phyloP scores from a whole-genome alignment of 2,113 vertebrate genomes.

The Turnix velox region DNA sequence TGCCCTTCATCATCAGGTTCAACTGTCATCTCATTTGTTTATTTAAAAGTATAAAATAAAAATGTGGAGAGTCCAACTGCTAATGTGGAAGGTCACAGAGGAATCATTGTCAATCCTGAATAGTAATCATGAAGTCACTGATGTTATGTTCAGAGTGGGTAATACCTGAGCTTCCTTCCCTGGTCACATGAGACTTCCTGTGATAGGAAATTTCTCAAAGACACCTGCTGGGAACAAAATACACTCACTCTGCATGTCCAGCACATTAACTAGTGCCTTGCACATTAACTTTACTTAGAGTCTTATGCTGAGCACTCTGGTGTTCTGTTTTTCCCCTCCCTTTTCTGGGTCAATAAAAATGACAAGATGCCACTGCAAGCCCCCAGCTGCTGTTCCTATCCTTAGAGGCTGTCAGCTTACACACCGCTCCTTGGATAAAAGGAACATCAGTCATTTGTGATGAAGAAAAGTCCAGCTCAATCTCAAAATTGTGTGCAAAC shows the following conservation, averaged over 20 bases:
- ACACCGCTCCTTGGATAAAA: not conserved
- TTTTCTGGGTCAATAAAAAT: not conserved
- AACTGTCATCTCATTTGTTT: not conserved
- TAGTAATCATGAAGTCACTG: not conserved
- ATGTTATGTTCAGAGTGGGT: not conserved
- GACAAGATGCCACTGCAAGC: not conserved
- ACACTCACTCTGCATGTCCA: not conserved
- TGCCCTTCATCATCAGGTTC: not conserved
- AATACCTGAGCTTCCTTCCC: not conserved
- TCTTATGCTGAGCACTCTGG: not conserved
- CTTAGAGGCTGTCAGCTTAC: not conserved
- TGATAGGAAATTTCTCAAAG: not conserved
- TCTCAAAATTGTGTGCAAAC: not conserved
- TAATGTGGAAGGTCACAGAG: not conserved
- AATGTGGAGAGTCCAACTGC: not conserved
- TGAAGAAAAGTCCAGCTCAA: not conserved
- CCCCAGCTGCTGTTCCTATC: not conserved
- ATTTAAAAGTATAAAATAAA: not conserved
- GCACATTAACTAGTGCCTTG: not conserved
- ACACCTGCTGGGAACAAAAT: fast-evolving
- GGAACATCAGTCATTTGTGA: not conserved
- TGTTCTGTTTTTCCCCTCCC: not conserved
- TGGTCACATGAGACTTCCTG: not conserved
- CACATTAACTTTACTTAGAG: not conserved
- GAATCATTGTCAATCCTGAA: not conserved